A percentile compares a stretch with the other conserved stretches of the same genome.
Evolutionary conservation across 2,113 vertebrate species (phyloP).

Genomic region (Sturnira hondurensis): DNA sequence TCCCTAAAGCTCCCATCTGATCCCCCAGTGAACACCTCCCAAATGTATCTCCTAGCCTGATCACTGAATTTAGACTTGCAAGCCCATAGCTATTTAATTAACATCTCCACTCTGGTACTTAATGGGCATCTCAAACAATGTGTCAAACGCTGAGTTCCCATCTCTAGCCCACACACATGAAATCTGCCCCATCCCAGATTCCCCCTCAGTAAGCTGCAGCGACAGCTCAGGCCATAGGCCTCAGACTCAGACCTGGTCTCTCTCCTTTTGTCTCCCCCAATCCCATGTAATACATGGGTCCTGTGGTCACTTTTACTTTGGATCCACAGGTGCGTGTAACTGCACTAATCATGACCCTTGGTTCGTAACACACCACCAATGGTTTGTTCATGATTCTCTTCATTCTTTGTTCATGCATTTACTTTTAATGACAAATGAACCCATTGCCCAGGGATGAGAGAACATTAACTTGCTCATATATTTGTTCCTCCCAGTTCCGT

Average conservation of each 20-base stretch:
- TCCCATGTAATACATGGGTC: not conserved
- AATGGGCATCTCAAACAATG: not conserved
- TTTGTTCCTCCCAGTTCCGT: not conserved
- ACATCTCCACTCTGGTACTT: not conserved
- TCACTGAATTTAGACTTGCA: not conserved
- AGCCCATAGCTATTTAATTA: not conserved
- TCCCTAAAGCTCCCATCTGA: not conserved
- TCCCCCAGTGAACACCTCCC: not conserved
- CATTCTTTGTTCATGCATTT: not conserved
- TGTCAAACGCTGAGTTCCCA: not conserved
- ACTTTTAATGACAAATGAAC: not conserved
- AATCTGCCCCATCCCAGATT: not conserved
- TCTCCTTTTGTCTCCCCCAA: not conserved
- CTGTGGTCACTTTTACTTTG: not conserved
- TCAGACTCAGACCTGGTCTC: not conserved
- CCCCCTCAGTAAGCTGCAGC: not conserved
- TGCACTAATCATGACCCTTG: not conserved
- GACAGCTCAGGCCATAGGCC: not conserved
- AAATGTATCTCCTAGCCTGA: not conserved
- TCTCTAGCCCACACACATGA: not conserved
- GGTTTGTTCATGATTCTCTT: not conserved
- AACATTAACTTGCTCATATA: not conserved
- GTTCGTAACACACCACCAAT: not conserved
- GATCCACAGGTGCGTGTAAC: not conserved
- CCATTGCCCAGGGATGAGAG: not conserved